Evolutionary conservation across 2,797 vertebrate genomes (phyloP).

Genomic region (Coluber constrictor): DNA sequence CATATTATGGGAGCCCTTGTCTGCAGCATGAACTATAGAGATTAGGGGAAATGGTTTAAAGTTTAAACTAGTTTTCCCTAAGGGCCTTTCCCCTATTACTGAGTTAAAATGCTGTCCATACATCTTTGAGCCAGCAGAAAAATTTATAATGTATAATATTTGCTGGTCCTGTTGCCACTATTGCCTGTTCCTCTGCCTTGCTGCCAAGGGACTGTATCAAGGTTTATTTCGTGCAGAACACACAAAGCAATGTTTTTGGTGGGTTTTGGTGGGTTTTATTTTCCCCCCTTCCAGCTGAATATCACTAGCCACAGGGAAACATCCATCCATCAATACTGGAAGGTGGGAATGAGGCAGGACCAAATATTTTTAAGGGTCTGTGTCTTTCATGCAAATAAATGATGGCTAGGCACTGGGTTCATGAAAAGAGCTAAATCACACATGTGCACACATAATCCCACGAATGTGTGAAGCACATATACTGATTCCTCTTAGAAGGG

Average conservation of each 20-base stretch:
- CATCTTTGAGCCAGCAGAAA: neutral
- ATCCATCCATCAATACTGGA: neutral
- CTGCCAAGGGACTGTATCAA: neutral
- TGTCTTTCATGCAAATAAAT: neutral
- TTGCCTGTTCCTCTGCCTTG: neutral
- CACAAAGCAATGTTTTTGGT: neutral
- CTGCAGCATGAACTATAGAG: neutral
- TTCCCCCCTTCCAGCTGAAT: neutral
- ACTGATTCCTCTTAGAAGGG: neutral
- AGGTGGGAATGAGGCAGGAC: neutral
- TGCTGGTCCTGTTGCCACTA: neutral
- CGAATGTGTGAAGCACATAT: neutral
- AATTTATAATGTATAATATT: neutral
- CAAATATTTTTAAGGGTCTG: neutral
- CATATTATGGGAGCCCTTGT: neutral
- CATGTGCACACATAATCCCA: neutral
- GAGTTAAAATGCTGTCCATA: neutral
- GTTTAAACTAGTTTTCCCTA: neutral
- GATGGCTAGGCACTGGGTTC: neutral
- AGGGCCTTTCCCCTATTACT: neutral
- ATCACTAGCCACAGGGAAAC: neutral
- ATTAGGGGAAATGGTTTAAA: neutral
- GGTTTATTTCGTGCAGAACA: neutral
- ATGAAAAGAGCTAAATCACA: neutral
- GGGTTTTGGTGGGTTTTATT: neutral